Base-by-base conservation (phyloP, 2,113 vertebrate species). In the Hydrochoerus hydrochaeris region DNA sequence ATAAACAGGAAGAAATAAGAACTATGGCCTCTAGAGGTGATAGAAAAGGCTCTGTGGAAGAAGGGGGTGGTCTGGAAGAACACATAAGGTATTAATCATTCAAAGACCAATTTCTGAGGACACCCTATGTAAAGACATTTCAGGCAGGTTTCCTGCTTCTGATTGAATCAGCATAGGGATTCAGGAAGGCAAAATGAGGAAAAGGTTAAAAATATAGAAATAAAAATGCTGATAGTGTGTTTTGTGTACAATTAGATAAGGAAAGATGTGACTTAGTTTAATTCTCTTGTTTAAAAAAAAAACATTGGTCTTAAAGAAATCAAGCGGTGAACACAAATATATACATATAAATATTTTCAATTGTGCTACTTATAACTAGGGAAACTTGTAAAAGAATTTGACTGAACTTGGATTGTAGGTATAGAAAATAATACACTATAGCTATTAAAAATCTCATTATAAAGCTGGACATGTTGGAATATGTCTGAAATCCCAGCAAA, bases 371-470 rank as follows among this genome's bases (percentile, higher is more conserved):
- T 83, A 32, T 67, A 67, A 63, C 28, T 87, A 86, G 80, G 62
- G 92, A 94, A 97, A 80, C 86, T 44, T 44, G 7, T 0, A 38
- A n/a, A 80, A 80, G 14, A 35, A 57, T 24, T 54, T n/a, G 11
- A 92, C 71, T 71, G 89, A 87, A 84, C 13, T 81, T 62, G 46
- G 52, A 54, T 87, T 87, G 30, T 30, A 95, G 8, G 32, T 65
- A 67, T 85, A 85, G 1, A 84, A 44, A 54, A 62, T 30, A 73
- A 49, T 93, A 35, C 10, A 88, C 22, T 52, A 7, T 30, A 67
- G 38, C 38, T 95, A 80, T 77, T 91, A 91, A 88, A 91, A 83
- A 65, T 85, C n/a, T 60, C 41, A 19, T 71, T n/a, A 14, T 93
- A 38, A 57, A 38, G 73, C 19, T 58, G 10, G 46, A 52, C 16